Evolutionary conservation across 2,797 vertebrate genomes (phyloP), one percentile per base, ranked within the genome.

Genomic region (Galagoides demidoff): DNA sequence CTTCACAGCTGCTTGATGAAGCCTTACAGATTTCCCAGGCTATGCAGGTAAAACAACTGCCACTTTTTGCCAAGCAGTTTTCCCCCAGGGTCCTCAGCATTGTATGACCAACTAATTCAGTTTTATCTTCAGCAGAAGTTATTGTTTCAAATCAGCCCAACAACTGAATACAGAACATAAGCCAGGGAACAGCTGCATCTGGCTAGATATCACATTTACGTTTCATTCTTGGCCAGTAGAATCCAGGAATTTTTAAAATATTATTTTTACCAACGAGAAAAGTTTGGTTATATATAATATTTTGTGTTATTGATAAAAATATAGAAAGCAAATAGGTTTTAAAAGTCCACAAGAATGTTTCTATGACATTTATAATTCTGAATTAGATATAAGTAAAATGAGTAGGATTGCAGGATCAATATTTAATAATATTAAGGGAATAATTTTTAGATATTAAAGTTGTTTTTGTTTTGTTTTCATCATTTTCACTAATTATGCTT

Each of bases 131-230:
- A 52, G 34, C 81, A 59, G 71, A 89, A 84, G 23, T 34, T 61
- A 87, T 63, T 71, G 45, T 90, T 84, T 94, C 85, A 83, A 29
- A 73, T 66, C 76, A 43, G 63, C 89, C 55, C 89, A 92, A 94
- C 2, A 19, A 37, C 23, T 3, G 0, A 74, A 45, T 25, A 16
- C 11, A 13, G 29, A 85, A 78, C 39, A 23, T 6, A 63, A 78
- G n/a, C 82, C 68, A 55, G 39, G 49, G 13, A 73, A 86, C 49
- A 92, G 39, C 19, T 78, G 85, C 61, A n/a, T 52, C 70, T 63
- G 39, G 45, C 37, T 78, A 92, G 68, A 59, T 1, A 39, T 71
- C 39, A 66, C 12, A 29, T 66, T 78, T 73, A 81, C 81, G 66
- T 78, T 78, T 55, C 19, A 86, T 68, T 71, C 63, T 73, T 23